Percentiles rank a stretch among this genome's conserved stretches.
These are phyloP conservation scores for Alitta virens DNA, from an alignment of 2,888 invertebrate genomes.

Conservation along the genomic window DNA sequence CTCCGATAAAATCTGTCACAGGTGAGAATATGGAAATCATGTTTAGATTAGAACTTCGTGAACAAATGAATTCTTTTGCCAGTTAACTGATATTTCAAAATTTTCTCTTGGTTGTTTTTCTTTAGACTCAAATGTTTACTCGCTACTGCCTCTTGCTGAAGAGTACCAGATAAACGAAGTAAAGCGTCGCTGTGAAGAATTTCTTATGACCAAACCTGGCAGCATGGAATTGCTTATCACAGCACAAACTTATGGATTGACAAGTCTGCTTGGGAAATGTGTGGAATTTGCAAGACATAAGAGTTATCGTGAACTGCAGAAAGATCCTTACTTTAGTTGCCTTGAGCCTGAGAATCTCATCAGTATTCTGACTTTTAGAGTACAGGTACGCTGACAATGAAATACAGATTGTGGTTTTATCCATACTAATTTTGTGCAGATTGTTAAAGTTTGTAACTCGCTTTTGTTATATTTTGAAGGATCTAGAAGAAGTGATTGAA, in stretches of 20 bases:
- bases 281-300: constrained; percentile 39
- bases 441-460: too few species aligned
- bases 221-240: constrained; percentile 44
- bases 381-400: constrained; percentile 20
- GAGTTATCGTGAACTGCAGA: constrained; percentile 40
- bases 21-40: constrained; percentile 30
- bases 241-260: constrained; percentile 38
- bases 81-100: too few species aligned
- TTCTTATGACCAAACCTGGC: constrained; percentile 39
- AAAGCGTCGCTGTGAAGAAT: constrained; percentile 54
- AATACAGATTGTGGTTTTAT: too few species aligned
- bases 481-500: constrained; percentile 10
- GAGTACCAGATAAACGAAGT: constrained; percentile 57
- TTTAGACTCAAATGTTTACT: constrained; percentile 55
- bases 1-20: constrained; percentile 53
- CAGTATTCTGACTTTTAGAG: constrained; percentile 31
- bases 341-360: constrained; percentile 39
- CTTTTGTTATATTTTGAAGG: not conserved
- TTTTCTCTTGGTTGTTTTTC: constrained; percentile 15
- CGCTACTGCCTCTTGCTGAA: constrained; percentile 54
- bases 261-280: constrained; percentile 33
- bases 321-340: constrained; percentile 32
- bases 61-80: too few species aligned
- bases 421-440: too few species aligned
- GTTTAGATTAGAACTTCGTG: not conserved